Evolutionary conservation across 2,888 invertebrate genomes (phyloP).

Genomic region (Lithophane leautieri): DNA sequence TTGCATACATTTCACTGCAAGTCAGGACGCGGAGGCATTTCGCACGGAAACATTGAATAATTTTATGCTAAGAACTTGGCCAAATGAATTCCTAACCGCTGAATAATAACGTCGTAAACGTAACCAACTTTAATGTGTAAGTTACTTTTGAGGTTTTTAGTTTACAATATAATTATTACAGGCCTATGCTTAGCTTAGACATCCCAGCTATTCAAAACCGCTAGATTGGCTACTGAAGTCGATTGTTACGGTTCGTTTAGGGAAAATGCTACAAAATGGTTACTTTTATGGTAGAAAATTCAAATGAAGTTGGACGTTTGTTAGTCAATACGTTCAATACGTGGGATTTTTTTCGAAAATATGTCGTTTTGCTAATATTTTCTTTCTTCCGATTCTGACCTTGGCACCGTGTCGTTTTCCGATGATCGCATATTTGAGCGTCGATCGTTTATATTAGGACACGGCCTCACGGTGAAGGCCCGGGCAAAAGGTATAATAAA

Average conservation of each 20-base stretch:
- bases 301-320: background rate
- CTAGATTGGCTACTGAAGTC: background rate
- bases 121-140: too few species aligned
- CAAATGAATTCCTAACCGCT: conserved; percentile 72
- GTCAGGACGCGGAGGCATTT: conserved; percentile 73
- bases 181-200: background rate
- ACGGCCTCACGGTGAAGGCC: too few species aligned
- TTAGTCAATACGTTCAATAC: background rate
- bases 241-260: background rate
- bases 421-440: too few species aligned
- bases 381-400: too few species aligned
- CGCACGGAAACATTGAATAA: conserved; percentile 78
- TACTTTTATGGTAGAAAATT: background rate
- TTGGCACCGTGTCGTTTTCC: too few species aligned
- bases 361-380: too few species aligned
- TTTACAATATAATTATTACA: background rate
- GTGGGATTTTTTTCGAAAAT: background rate
- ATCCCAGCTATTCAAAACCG: background rate
- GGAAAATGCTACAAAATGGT: background rate
- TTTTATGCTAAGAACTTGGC: conserved; percentile 74
- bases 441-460: too few species aligned
- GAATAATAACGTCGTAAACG: conserved; percentile 54
- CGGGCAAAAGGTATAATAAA: too few species aligned
- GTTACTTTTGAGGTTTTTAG: background rate
- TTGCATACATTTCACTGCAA: conserved; percentile 69